Evolutionary conservation across 2,888 invertebrate genomes (phyloP).

Genomic region (Ophion costatus): DNA sequence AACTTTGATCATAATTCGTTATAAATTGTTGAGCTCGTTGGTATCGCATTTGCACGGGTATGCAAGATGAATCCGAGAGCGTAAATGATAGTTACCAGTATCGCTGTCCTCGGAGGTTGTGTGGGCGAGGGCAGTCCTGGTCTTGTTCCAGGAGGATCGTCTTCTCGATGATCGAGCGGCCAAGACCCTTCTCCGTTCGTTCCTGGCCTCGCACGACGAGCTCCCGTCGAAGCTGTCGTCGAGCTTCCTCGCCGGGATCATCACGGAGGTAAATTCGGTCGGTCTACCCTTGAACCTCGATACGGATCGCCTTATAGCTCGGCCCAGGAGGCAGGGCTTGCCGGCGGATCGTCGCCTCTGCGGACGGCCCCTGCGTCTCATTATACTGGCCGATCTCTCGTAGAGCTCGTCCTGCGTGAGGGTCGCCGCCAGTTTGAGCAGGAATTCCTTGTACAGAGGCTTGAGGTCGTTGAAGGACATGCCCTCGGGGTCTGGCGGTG

Average conservation of each 20-base stretch:
- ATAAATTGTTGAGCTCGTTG: too few relatives aligned
- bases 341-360: conserved; percentile 78
- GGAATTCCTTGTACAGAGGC: conserved; percentile 95
- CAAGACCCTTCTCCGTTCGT: conserved; percentile 78
- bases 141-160: conserved; percentile 76
- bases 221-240: conserved; percentile 81
- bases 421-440: conserved; percentile 93
- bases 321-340: conserved; percentile 79
- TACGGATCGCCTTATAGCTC: conserved; percentile 81
- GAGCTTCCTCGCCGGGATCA: conserved; percentile 81
- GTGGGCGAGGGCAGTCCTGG: conserved; percentile 73
- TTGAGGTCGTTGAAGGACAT: conserved; percentile 97
- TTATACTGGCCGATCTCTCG: conserved; percentile 94
- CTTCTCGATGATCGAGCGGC: conserved; percentile 78
- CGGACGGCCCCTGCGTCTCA: conserved; percentile 87
- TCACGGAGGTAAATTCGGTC: conserved; percentile 83
- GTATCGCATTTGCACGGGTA: too few relatives aligned
- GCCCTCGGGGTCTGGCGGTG: conserved; percentile 90
- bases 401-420: conserved; percentile 96
- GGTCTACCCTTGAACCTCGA: conserved; percentile 80
- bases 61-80: background rate
- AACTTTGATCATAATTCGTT: too few relatives aligned
- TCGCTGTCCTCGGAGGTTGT: conserved; percentile 82
- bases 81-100: conserved; percentile 74
- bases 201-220: conserved; percentile 80